Evolutionary conservation across 2,113 vertebrate genomes (phyloP), one percentile per base, ranked within the genome.

Genomic region (Campylorhamphus procurvoides): DNA sequence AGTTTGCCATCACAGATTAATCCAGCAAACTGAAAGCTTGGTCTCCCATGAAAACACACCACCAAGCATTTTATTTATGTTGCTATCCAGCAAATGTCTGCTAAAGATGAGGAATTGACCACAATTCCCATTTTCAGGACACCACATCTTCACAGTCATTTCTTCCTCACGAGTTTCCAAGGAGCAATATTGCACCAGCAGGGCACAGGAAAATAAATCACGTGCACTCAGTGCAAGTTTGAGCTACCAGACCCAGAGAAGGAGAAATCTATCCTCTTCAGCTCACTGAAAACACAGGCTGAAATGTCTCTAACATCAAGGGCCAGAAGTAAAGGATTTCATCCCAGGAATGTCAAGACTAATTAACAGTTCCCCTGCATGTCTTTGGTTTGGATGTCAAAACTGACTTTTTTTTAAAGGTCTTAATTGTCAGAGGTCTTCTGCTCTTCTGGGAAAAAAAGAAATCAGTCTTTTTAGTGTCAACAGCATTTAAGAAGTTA

Each of bases 341-440:
- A 71, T 62, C 24, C 74, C 13, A 56, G 40, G n/a, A 52, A 19
- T 75, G 76, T 87, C 69, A 76, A 71, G 35, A 68, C 20, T 84
- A 91, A 93, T 63, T 73, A 94, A 79, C 20, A 59, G 46, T 59
- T 80, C 86, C 22, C 42, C 75, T 40, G 37, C 16, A 22, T 39
- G 47, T 71, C 63, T 92, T 86, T 47, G 59, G 44, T 86, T 84
- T 77, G 59, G 63, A 88, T 77, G 75, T 69, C 81, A 91, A 95
- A 95, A 92, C 5, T 87, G 80, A 82, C 64, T 69, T 74, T 84
- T 92, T 50, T 93, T 55, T 1, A 84, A 94, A 93, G 49, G 58
- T 94, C 89, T 84, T 94, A 81, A 94, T 62, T 89, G 52, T 75
- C 80, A 95, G 47, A 81, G 37, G 62, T 87, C 50, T 90, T n/a